Evolutionary conservation across 2,113 vertebrate genomes (phyloP).

Genomic region (Mesocricetus auratus): DNA sequence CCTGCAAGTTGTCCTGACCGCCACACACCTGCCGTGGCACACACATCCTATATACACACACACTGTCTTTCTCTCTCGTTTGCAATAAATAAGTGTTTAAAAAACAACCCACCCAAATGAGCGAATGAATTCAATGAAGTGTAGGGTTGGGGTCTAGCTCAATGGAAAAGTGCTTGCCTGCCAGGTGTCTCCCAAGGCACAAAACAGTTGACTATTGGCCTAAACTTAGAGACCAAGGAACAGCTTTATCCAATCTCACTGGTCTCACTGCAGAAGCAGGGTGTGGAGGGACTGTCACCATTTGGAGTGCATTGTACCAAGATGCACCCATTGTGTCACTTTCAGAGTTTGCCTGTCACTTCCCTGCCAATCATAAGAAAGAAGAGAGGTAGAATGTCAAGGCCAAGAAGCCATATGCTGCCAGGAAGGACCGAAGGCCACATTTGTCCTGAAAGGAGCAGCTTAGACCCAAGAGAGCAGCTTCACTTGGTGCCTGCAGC

Average conservation of each 20-base stretch:
- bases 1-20: neutral
- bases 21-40: neutral
- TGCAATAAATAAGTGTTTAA: neutral
- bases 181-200: neutral
- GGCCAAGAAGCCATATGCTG: neutral
- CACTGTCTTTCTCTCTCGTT: neutral
- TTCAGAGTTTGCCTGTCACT: neutral
- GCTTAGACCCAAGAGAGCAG: neutral
- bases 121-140: neutral
- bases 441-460: neutral
- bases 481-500: rapidly evolving
- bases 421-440: no score
- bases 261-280: neutral
- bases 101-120: neutral
- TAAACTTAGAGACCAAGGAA: neutral
- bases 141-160: neutral
- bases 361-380: neutral
- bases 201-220: neutral
- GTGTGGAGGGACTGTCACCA: neutral
- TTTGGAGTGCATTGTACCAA: no score
- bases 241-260: no score
- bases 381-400: no score
- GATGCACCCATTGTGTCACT: neutral
- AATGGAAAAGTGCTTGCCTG: no score
- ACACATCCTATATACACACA: neutral